Conservation (phyloP, 2,113 vertebrate species). For the Naja naja region DNA sequence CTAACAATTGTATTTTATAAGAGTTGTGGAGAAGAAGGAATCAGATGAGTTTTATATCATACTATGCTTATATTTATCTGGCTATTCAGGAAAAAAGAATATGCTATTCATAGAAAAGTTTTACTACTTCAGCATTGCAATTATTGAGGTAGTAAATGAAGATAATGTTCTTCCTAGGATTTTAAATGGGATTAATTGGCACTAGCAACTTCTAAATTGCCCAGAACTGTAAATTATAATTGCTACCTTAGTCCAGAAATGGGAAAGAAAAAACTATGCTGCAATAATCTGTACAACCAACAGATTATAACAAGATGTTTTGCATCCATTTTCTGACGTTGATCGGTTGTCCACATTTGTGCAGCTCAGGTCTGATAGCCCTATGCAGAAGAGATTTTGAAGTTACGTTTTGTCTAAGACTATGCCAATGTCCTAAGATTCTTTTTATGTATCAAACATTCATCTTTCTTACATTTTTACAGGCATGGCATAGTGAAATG, state of each 20-base stretch:
- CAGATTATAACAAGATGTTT: not conserved
- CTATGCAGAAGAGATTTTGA: constrained; percentile 63
- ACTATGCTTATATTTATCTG: constrained; percentile 52
- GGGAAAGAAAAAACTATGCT: not conserved
- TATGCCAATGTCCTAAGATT: constrained; percentile 74
- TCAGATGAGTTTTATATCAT: constrained; percentile 56
- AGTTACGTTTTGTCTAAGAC: constrained; percentile 75
- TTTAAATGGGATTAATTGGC: constrained; percentile 72
- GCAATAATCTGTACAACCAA: not conserved
- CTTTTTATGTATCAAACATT: constrained; percentile 73
- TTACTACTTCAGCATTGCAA: constrained; percentile 1
- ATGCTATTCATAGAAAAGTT: constrained; percentile 46
- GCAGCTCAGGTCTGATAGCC: not conserved
- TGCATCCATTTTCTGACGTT: not conserved
- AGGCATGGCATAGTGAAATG: constrained; percentile 73
- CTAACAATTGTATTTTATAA: constrained; percentile 27
- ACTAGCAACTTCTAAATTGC: constrained; percentile 70
- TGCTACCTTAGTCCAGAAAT: constrained; percentile 64
- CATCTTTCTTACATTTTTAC: constrained; percentile 78
- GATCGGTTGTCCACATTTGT: not conserved
- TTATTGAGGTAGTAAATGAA: constrained; percentile 55
- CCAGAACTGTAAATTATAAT: constrained; percentile 73
- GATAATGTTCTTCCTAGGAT: constrained; percentile 73
- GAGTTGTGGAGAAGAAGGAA: constrained; percentile 28
- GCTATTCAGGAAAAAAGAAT: constrained; percentile 50